phyloP scores from a whole-genome alignment of 2,113 vertebrate genomes.

The Catagonus wagneri region DNA sequence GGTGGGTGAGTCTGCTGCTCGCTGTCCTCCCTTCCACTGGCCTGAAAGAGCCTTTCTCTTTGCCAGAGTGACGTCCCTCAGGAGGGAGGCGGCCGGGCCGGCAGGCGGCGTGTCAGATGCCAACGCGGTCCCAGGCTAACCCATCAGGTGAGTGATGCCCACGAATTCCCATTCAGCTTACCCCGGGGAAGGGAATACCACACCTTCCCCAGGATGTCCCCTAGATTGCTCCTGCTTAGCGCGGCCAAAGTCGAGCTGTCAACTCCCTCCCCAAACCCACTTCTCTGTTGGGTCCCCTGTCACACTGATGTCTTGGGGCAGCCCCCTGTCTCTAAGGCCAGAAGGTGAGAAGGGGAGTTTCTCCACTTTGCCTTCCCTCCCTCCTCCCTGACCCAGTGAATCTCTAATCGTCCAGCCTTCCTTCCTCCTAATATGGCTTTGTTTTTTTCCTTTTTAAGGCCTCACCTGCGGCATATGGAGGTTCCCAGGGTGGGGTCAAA shows the following conservation, averaged over 20 bases:
- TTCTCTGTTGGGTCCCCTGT: neutral
- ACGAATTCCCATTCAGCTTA: neutral
- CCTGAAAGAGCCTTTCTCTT: neutral
- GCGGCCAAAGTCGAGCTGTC: neutral
- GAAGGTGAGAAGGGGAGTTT: neutral
- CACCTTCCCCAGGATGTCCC: neutral
- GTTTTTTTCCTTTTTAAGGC: too few relatives aligned
- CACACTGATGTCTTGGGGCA: too few relatives aligned
- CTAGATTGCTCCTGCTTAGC: rapidly evolving
- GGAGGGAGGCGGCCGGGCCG: rapidly evolving
- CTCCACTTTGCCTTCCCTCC: too few relatives aligned
- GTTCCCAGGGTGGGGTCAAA: too few relatives aligned
- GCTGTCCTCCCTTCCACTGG: neutral
- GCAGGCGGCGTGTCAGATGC: rapidly evolving
- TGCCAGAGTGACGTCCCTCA: neutral
- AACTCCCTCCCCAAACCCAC: neutral
- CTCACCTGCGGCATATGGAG: too few relatives aligned
- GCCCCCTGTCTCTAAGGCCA: neutral
- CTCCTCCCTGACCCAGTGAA: neutral
- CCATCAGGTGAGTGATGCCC: neutral
- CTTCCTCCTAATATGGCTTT: too few relatives aligned
- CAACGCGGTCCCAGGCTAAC: too few relatives aligned
- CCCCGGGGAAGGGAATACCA: neutral
- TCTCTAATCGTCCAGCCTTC: neutral
- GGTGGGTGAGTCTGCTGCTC: neutral